Conservation (phyloP, 1,140 invertebrate genomes). For the Hylaeus volcanicus region DNA sequence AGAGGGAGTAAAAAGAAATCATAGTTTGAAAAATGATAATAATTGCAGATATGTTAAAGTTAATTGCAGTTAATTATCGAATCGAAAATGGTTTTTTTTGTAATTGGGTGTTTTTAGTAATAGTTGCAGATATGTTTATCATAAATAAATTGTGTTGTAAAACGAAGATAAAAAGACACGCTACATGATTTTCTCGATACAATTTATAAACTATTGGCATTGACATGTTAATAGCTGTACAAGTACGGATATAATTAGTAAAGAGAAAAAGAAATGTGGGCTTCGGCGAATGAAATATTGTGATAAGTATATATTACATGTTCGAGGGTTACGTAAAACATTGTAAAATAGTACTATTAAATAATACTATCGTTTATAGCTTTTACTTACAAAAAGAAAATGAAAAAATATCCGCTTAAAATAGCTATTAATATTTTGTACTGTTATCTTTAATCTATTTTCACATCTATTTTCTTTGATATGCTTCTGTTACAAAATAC, state of each 20-base stretch:
- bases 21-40: constrained; percentile 11
- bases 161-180: constrained; percentile 14
- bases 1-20: not conserved
- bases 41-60: too few relatives aligned
- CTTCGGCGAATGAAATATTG: constrained; percentile 62
- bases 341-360: constrained; percentile 50
- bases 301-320: constrained; percentile 67
- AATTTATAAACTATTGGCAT: constrained; percentile 43
- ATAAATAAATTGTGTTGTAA: constrained; percentile 26
- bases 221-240: constrained; percentile 48
- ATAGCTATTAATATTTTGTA: constrained; percentile 59
- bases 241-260: constrained; percentile 4
- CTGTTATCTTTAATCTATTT: constrained; percentile 54
- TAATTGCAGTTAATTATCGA: too few relatives aligned
- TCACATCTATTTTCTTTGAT: not conserved
- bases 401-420: constrained; percentile 45
- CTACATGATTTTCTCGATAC: constrained; percentile 25
- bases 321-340: constrained; percentile 45
- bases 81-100: too few relatives aligned
- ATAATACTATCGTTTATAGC: constrained; percentile 39
- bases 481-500: not conserved
- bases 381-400: constrained; percentile 41
- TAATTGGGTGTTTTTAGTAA: too few relatives aligned
- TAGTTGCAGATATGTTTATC: constrained; percentile 5
- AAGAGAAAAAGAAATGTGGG: constrained; percentile 30